These are phyloP conservation scores for Drosophila seguyi DNA, from an alignment of 1,140 invertebrate species.

Conservation along the genomic window DNA sequence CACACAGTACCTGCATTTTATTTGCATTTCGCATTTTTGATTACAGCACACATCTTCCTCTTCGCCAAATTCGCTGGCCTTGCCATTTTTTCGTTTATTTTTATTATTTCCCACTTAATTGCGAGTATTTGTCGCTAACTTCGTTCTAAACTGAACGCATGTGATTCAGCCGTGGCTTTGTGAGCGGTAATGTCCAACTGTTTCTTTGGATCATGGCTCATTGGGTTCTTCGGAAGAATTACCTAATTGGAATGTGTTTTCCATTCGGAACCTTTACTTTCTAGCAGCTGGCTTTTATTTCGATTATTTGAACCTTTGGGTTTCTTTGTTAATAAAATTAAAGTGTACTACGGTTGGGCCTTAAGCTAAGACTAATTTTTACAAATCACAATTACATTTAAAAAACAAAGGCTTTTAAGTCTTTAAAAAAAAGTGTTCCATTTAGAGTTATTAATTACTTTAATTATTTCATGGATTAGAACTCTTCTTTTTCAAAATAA, in stretches of 20 bases:
- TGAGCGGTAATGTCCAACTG: constrained; percentile 43
- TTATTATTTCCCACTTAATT: constrained; percentile 12
- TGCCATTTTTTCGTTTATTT: constrained; percentile 14
- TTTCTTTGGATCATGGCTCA: constrained; percentile 43
- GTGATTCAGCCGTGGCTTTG: constrained; percentile 35
- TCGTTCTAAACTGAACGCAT: constrained; percentile 14
- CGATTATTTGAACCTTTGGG: neutral
- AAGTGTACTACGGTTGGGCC: neutral
- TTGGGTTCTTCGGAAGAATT: constrained; percentile 20
- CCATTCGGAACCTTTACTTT: neutral
- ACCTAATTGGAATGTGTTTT: constrained; percentile 25
- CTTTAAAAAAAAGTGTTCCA: too few relatives aligned
- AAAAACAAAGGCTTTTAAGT: neutral
- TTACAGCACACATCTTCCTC: constrained; percentile 10
- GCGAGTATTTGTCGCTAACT: constrained; percentile 5
- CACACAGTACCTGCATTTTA: constrained; percentile 43
- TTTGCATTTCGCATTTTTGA: constrained; percentile 53
- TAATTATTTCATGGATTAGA: neutral
- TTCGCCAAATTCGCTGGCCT: constrained; percentile 21
- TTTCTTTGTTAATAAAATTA: neutral
- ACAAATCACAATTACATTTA: neutral
- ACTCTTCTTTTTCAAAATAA: too few relatives aligned
- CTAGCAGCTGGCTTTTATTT: neutral
- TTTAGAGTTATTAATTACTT: too few relatives aligned
- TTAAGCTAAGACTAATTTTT: neutral